Base-by-base conservation (phyloP, 2,888 invertebrate species). In the Blastobasis adustella region DNA sequence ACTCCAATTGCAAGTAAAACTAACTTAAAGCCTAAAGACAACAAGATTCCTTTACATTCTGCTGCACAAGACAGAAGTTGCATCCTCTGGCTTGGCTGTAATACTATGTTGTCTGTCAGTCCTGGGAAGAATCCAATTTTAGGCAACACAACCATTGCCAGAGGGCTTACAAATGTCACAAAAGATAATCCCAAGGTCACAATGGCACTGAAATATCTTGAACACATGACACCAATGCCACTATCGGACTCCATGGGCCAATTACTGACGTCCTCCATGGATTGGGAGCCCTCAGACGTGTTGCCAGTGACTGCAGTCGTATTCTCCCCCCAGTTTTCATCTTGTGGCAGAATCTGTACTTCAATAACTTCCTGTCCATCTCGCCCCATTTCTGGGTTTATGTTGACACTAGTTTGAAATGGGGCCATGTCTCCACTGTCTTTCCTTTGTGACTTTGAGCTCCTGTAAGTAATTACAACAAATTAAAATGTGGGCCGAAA, bases 271-370 rank as follows among this genome's bases (percentile, higher is more conserved):
- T 97, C 97, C 76, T 98, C 97, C 76, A 96, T 94, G 0, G 97
- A 98, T 63, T 96, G 95, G 4, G 97, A 98, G 65, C 97, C 96
- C 74, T 98, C 98, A 0, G 97, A 98, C 1, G 98, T 98, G 70
- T 98, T 98, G 7, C 98, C 98, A 0, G 98, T 98, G 40, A 98
- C 94, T 0, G 98, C 98, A 0, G 98, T 98, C 0, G 98, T 98
- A 69, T 97, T 98, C 79, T 98, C 98, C n/a, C 97, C 98, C 98
- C 98, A 98, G 79, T 98, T 98, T 71, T 98, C 98, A 83, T 98
- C 98, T 85, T 98, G 95, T 0, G 97, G 97, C 53, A 98, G 84
- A 61, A 98, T 98, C 87, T 98, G 98, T 42, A 98, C 98, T 87
- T 98, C 98, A 48, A 98, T 97, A 8, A 97, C 95, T 82, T 97